These are phyloP conservation scores for Botrylloides violaceus DNA, from an alignment of 23 tunicate species.

Conservation along the genomic window DNA sequence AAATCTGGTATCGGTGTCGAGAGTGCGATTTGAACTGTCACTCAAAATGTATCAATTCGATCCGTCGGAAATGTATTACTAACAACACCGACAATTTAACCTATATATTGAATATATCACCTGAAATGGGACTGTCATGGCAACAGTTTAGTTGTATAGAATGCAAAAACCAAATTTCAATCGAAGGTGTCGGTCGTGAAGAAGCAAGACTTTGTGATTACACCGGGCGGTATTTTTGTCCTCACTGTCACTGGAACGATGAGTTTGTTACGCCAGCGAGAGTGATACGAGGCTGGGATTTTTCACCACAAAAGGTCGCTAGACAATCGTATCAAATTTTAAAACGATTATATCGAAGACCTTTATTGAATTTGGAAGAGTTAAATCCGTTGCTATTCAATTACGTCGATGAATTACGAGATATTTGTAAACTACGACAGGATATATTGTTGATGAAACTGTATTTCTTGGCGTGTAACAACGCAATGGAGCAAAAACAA, in stretches of 20 bases:
- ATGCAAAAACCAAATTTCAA: slow-evolving; percentile 54
- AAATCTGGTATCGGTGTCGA: slow-evolving; percentile 73
- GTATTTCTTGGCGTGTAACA: slow-evolving; percentile 50
- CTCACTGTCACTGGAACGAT: slow-evolving; percentile 91
- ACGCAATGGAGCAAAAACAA: slow-evolving; percentile 41
- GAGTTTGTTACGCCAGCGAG: slow-evolving; percentile 45
- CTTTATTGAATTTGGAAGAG: slow-evolving; percentile 41
- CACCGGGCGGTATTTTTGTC: slow-evolving; percentile 76
- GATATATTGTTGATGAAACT: slow-evolving; percentile 77
- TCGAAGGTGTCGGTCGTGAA: slow-evolving; percentile 30
- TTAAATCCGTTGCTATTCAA: slow-evolving; percentile 72
- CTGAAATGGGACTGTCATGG: slow-evolving; percentile 70
- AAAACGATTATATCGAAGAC: slow-evolving; percentile 22
- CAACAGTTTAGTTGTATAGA: slow-evolving; percentile 73
- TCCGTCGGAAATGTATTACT: slow-evolving; percentile 65
- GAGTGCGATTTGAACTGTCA: slow-evolving; percentile 66
- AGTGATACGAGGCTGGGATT: slow-evolving; percentile 87
- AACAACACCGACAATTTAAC: slow-evolving; percentile 6
- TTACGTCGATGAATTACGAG: slow-evolving; percentile 75
- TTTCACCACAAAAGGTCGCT: slow-evolving; percentile 44
- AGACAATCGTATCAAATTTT: slow-evolving; percentile 53
- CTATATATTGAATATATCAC: slow-evolving; percentile 51
- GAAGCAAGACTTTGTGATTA: slow-evolving; percentile 72
- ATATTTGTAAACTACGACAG: slow-evolving; percentile 72
- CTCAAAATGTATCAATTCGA: slow-evolving; percentile 40